Percentiles rank a stretch among this genome's conserved stretches.
phyloP scores from a whole-genome alignment of 2,888 invertebrate species.

The Parnassius mnemosyne region DNA sequence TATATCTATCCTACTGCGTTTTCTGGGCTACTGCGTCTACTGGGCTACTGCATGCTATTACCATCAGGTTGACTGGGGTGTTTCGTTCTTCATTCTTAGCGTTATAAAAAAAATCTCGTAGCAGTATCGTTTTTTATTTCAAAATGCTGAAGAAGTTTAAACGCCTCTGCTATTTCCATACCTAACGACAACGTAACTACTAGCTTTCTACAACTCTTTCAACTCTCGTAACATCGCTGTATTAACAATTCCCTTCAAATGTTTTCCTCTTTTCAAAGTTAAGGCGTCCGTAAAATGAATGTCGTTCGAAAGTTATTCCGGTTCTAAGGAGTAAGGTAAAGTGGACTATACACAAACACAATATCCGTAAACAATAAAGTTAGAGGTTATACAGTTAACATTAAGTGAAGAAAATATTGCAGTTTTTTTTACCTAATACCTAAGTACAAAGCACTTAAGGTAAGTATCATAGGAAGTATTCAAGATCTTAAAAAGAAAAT shows the following conservation, averaged over 20 bases:
- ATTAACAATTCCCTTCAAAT: conserved; percentile 24
- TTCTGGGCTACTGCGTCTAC: too few relatives aligned
- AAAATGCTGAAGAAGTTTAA: conserved; percentile 5
- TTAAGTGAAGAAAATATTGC: conserved; percentile 18
- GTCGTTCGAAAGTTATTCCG: conserved; percentile 19
- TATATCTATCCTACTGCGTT: too few relatives aligned
- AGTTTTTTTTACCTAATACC: conserved; percentile 1
- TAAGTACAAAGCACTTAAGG: background rate
- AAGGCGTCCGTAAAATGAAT: conserved; percentile 18
- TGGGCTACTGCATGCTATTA: too few relatives aligned
- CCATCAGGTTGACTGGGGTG: too few relatives aligned
- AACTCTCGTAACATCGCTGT: conserved; percentile 13
- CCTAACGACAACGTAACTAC: conserved; percentile 17
- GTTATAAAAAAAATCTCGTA: too few relatives aligned
- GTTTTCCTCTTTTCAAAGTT: conserved; percentile 19
- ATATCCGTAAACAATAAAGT: conserved; percentile 7
- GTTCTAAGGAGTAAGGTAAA: conserved; percentile 15
- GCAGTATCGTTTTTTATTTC: background rate
- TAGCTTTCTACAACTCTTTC: conserved; percentile 16
- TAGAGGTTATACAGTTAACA: conserved; percentile 8
- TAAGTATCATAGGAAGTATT: conserved; percentile 16
- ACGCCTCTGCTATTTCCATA: conserved; percentile 23
- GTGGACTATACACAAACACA: conserved; percentile 13
- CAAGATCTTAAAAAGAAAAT: conserved; percentile 25
- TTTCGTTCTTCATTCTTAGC: too few relatives aligned